A percentile compares a stretch with the other conserved stretches of the same genome.
These are phyloP conservation scores for Phainopepla nitens DNA, from an alignment of 2,113 vertebrate species.

Conservation along the genomic window DNA sequence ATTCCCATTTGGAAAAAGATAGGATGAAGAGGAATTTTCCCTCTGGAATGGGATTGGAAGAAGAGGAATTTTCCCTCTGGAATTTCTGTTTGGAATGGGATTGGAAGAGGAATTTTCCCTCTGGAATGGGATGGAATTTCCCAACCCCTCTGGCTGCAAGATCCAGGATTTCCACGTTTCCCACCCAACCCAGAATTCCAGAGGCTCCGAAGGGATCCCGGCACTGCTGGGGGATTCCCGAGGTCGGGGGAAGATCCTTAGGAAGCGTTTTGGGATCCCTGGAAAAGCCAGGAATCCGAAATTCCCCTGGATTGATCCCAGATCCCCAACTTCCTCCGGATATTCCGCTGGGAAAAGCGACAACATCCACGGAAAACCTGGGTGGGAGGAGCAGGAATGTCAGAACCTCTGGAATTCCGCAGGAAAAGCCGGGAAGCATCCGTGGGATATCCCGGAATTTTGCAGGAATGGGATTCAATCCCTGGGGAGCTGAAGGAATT, in stretches of 20 bases:
- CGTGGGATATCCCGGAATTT: fast-evolving
- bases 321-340: background rate
- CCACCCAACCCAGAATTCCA: fast-evolving
- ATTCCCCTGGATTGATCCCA: background rate
- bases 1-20: too few species aligned
- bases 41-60: background rate
- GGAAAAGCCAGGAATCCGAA: background rate
- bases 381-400: fast-evolving
- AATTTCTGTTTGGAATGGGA: too few species aligned
- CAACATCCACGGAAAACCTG: fast-evolving
- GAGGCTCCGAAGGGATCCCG: fast-evolving
- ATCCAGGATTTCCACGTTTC: background rate
- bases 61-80: too few species aligned
- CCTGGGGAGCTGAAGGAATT: background rate
- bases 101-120: background rate
- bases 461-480: background rate
- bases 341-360: fast-evolving
- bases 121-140: background rate
- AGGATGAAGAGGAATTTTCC: too few species aligned
- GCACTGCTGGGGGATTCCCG: fast-evolving
- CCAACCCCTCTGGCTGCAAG: background rate
- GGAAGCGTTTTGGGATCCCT: background rate
- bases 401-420: fast-evolving
- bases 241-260: background rate
- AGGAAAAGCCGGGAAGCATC: background rate